Evolutionary conservation across 92 coral and sea anemone genomes (phyloP), one percentile per base, ranked within the genome.

Genomic region (Hydrozoanthus gracilis): DNA sequence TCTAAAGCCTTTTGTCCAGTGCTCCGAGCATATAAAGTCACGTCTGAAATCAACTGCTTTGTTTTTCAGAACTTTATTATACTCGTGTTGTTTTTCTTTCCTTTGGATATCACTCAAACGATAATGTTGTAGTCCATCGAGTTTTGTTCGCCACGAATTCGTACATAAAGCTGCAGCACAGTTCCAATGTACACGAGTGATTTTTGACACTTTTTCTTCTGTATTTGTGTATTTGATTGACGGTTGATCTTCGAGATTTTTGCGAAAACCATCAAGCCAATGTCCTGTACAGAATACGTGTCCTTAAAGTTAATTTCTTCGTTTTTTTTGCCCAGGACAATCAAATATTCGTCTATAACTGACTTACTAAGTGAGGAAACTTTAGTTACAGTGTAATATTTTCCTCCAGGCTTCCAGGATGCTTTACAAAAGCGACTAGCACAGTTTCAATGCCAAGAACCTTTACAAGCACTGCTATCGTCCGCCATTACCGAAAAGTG

Each of bases 391-490:
- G 79, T 83, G 51, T 89, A 84, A 68, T 89, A 84, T 51, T 89
- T 82, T 8, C 82, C 86, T 54, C 56, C 82, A 44, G 82, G 79
- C 86, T 86, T 85, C 89, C 89, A 86, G 27, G 77, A 47, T 66
- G 78, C 86, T 75, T 84, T 85, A 64, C 89, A 79, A 60, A 45
- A 86, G 48, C 74, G 80, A 39, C 83, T 77, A 39, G 92, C 69
- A 79, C 92, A 89, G 51, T 70, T 77, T 83, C 92, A 85, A 64
- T 89, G 87, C 86, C 89, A 89, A 89, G 88, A 89, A 73, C 82
- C 71, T 44, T n/a, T n/a, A 44, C 39, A 27, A 27, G 39, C 39
- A 27, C 39, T 27, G 2, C 39, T 27, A 65, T 65, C 39, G 71
- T 44, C 71, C 39, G 71, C 71, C 71, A 65, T 65, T n/a, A 0